Evolutionary conservation across 2,113 vertebrate genomes (phyloP), one percentile per base, ranked within the genome.

Genomic region (Oncorhynchus masou): DNA sequence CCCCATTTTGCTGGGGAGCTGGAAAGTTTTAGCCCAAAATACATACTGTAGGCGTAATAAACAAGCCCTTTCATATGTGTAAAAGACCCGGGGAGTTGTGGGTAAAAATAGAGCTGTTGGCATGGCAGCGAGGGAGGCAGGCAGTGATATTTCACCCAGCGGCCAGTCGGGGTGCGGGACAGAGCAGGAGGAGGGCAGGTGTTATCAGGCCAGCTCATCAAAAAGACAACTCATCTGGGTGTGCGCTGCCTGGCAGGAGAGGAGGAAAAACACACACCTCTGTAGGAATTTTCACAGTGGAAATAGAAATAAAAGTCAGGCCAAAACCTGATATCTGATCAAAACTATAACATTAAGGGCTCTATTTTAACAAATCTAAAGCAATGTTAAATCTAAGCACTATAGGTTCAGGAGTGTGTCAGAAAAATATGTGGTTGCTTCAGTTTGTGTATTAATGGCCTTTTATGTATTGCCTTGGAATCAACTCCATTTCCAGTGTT

Each of bases 21-120:
- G 77, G 77, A 68, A 83, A 78, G 76, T 81, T 82, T 76, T 65
- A 81, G 83, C 85, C 85, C 87, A 83, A 81, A 90, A 78, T 76
- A 83, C 70, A 74, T 62, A 34, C 34, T 34, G 34, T 7, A 39
- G 3, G 79, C n/a, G 8, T 62, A 62, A n/a, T n/a, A 24, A 22
- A 70, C 29, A 48, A 34, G 27, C 25, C 24, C 71, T 71, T 77
- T 70, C 12, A 65, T 49, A 54, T 77, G 27, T 65, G 22, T 19
- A 66, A 59, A 74, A 74, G 54, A 74, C 48, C 22, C 54, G 54
- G 62, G 15, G 68, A 73, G 34, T 31, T 65, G 64, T 68, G 27
- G 20, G 78, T 83, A 71, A 69, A 86, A 84, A 74, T 73, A 82
- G 66, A 68, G 54, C 71, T 54, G 29, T 78, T 65, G 81, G 80